These are phyloP conservation scores for Embiotoca jacksoni DNA, from an alignment of 2,113 vertebrate genomes.

Conservation along the genomic window DNA sequence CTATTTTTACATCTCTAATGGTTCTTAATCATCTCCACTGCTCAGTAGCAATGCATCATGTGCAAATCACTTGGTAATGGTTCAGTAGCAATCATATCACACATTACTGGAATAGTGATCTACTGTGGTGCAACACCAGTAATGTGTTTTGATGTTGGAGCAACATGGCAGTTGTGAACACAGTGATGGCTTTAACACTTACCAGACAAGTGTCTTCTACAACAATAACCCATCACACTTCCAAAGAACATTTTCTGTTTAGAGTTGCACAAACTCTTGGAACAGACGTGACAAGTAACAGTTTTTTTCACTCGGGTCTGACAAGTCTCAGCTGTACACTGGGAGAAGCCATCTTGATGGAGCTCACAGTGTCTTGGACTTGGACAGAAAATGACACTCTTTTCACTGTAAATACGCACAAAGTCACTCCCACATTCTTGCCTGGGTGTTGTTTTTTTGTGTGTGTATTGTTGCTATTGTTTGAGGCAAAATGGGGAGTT, in stretches of 20 bases:
- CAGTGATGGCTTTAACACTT: background rate
- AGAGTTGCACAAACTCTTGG: constrained; percentile 9
- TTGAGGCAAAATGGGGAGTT: constrained; percentile 58
- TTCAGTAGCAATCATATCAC: constrained; percentile 13
- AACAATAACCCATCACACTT: background rate
- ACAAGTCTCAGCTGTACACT: constrained; percentile 18
- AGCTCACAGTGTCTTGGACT: constrained; percentile 2
- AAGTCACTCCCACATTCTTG: constrained; percentile 28
- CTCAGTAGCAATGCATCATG: constrained; percentile 12
- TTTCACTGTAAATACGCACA: constrained; percentile 43
- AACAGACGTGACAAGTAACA: constrained; percentile 5
- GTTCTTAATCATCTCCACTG: constrained; percentile 3
- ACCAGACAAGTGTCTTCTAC: too few relatives aligned
- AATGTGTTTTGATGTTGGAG: constrained; percentile 20
- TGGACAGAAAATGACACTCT: background rate
- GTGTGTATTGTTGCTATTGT: constrained; percentile 65
- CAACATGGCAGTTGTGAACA: constrained; percentile 3
- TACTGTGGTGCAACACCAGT: constrained; percentile 19
- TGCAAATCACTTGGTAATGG: constrained; percentile 23
- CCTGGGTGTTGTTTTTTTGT: constrained; percentile 54
- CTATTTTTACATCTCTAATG: background rate
- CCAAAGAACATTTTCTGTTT: background rate
- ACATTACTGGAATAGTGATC: constrained; percentile 30
- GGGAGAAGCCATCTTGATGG: background rate
- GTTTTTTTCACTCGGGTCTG: constrained; percentile 11